A percentile compares a stretch with the other conserved stretches of the same genome.
Evolutionary conservation across 2,113 vertebrate genomes (phyloP).

Genomic region (Capra hircus): DNA sequence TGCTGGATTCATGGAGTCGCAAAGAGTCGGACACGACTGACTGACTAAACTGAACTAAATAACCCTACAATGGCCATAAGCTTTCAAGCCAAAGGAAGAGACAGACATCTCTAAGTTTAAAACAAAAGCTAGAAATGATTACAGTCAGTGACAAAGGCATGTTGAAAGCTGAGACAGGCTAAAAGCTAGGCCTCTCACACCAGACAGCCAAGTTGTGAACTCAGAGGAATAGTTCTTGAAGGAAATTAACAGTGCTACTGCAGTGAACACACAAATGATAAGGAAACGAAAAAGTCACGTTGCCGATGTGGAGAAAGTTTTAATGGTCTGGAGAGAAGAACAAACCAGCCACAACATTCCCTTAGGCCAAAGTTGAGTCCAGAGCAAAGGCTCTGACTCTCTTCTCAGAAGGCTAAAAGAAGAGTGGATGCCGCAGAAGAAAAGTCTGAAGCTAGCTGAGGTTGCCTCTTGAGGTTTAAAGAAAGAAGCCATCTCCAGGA

Average conservation of each 20-base stretch:
- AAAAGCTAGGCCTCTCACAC: not conserved
- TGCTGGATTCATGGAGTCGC: too few species aligned
- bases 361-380: not conserved
- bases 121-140: not conserved
- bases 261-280: not conserved
- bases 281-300: accelerated
- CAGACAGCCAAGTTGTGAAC: not conserved
- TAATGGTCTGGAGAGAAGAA: not conserved
- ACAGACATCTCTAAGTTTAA: not conserved
- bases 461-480: not conserved
- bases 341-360: not conserved
- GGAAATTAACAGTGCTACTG: not conserved
- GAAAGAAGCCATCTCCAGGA: not conserved
- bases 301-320: not conserved
- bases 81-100: not conserved
- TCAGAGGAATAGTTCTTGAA: not conserved
- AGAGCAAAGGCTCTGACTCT: not conserved
- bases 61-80: not conserved
- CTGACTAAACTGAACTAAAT: not conserved
- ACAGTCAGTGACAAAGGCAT: not conserved
- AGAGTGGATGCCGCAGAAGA: not conserved
- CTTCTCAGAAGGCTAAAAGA: not conserved
- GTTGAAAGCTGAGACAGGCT: not conserved
- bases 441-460: not conserved
- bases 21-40: too few species aligned